Evolutionary conservation across 2,888 invertebrate genomes (phyloP).

Genomic region (Conomelus anceps): DNA sequence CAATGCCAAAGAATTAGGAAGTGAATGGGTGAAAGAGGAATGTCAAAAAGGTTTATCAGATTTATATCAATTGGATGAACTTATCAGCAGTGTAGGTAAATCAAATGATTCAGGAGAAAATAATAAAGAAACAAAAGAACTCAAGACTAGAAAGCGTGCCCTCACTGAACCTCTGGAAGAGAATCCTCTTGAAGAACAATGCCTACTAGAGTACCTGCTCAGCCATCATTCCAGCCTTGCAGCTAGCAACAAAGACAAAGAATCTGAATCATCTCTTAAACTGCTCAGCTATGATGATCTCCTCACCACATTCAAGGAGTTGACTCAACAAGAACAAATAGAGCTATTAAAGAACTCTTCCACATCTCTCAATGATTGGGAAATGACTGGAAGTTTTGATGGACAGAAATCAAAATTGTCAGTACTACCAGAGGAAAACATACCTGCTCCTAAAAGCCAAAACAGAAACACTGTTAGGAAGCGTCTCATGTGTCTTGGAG

Average conservation of each 20-base stretch:
- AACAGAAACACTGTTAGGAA: conserved; percentile 19
- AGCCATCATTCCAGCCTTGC: conserved; percentile 26
- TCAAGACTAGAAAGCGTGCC: conserved; percentile 29
- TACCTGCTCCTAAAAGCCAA: conserved; percentile 2
- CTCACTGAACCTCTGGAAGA: conserved; percentile 38
- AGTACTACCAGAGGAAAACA: conserved; percentile 23
- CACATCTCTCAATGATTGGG: conserved; percentile 18
- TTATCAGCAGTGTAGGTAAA: conserved; percentile 23
- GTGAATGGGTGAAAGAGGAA: conserved; percentile 37
- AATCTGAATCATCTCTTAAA: conserved; percentile 24
- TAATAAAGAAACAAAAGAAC: conserved; percentile 32
- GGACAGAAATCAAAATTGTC: conserved; percentile 18
- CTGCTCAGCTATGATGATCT: conserved; percentile 38
- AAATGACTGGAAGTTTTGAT: background rate
- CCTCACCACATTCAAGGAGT: conserved; percentile 31
- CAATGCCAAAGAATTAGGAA: conserved; percentile 30
- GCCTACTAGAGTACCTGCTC: conserved; percentile 35
- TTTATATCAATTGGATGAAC: conserved; percentile 37
- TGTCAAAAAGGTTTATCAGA: conserved; percentile 39
- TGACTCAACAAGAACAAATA: conserved; percentile 18
- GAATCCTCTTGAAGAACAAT: conserved; percentile 41
- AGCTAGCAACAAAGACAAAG: conserved; percentile 25
- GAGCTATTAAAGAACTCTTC: conserved; percentile 23
- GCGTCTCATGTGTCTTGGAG: conserved; percentile 13
- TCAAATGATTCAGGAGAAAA: conserved; percentile 25